Base-by-base conservation (phyloP, 2,797 vertebrate genomes). In the Hybognathus amarus region DNA sequence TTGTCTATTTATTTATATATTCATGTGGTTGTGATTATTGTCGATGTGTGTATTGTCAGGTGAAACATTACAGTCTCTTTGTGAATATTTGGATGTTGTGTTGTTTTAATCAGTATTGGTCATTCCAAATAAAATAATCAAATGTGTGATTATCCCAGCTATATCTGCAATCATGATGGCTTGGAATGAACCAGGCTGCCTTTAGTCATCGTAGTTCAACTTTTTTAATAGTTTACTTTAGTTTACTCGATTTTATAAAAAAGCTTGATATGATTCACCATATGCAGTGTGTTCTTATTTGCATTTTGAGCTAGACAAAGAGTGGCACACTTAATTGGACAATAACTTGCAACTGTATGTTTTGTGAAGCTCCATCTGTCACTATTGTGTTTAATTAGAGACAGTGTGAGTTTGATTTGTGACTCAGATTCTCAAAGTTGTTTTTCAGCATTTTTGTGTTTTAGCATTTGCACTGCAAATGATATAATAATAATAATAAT, bases 331-430 rank as follows among this genome's bases (percentile, higher is more conserved):
- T 83, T 79, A 74, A 89, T 80, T 82, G 80, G 69, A 45, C 80
- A 85, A 88, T 86, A 36, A 74, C 79, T 88, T 85, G 66, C 54
- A 30, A 47, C 52, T 52, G 45, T 63, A 75, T 73, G 52, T 76
- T 84, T 87, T 36, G 27, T 66, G 59, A 52, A 67, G 66, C 67
- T 76, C 70, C 80, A 85, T 85, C 80, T 89, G 87, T 86, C 73
- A 50, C 45, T 18, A 36, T 63, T 69, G 50, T 83, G 77, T 61
- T 87, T 83, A 77, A 89, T 88, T 79, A 86, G 59, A 88, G 70
- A 73, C 77, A 76, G 63, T 78, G 38, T 69, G 79, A 87, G 69
- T 78, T 83, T 36, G 76, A 64, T 78, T 78, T 66, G 61, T 42
- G 42, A 66, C 42, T 79, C 63, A 27, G 63, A 38, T 40, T 79